A percentile compares a stretch with the other conserved stretches of the same genome.
These are phyloP conservation scores for Parthenolecanium corni DNA, from an alignment of 2,888 invertebrate genomes.

Conservation along the genomic window DNA sequence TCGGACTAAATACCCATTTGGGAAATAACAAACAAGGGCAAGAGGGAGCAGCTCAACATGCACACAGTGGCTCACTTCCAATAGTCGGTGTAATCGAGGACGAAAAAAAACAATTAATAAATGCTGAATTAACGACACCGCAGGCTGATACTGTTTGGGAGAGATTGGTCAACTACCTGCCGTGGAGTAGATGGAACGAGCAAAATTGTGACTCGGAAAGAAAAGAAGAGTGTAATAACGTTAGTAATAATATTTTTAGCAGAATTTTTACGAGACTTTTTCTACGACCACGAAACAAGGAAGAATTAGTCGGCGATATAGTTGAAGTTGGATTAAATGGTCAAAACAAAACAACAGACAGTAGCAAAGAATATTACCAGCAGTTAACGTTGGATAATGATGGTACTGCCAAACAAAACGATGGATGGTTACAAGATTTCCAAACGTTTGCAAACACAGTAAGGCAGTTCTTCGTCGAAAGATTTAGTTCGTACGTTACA, in stretches of 20 bases:
- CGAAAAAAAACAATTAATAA: not conserved
- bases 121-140: not conserved
- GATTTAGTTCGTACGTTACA: slow-evolving; percentile 7
- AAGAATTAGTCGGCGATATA: not conserved
- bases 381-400: no score
- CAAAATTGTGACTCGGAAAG: not conserved
- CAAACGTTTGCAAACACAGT: not conserved
- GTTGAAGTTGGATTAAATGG: not conserved
- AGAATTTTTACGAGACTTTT: not conserved
- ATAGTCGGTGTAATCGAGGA: not conserved
- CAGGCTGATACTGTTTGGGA: not conserved
- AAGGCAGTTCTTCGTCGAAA: not conserved
- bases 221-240: not conserved
- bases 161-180: not conserved
- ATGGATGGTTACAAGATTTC: not conserved
- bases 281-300: not conserved
- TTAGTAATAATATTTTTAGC: not conserved
- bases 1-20: slow-evolving; percentile 2
- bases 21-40: slow-evolving; percentile 5
- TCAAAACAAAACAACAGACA: not conserved
- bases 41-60: not conserved
- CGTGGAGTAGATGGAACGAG: not conserved
- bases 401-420: not conserved
- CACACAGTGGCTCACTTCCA: not conserved
- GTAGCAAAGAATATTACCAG: not conserved